Evolutionary conservation across 2,888 invertebrate genomes (phyloP).

Genomic region (Orthosia gracilis): DNA sequence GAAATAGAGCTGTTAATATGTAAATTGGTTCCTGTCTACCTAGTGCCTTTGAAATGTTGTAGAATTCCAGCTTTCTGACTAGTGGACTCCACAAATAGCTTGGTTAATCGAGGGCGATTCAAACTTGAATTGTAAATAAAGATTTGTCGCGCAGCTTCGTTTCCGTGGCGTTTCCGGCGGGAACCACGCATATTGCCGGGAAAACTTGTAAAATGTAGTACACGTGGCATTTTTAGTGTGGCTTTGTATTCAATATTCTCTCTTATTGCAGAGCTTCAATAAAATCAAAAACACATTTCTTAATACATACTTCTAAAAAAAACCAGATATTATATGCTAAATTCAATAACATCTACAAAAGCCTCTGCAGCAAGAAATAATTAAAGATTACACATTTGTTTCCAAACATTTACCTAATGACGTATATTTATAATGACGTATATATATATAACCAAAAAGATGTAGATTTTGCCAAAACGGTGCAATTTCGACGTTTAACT

Average conservation of each 20-base stretch:
- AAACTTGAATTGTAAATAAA: neutral
- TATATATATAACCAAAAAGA: slow-evolving; percentile 63
- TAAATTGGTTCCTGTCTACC: slow-evolving; percentile 59
- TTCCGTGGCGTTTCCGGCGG: too few species aligned
- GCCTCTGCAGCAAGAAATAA: slow-evolving; percentile 1
- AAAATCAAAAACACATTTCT: too few species aligned
- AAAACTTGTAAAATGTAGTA: too few species aligned
- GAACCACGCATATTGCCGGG: too few species aligned
- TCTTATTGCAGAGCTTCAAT: too few species aligned
- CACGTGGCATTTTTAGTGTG: too few species aligned
- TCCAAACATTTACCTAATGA: slow-evolving; percentile 61
- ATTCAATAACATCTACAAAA: neutral
- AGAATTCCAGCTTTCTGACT: slow-evolving; percentile 40
- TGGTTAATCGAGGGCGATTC: slow-evolving; percentile 7
- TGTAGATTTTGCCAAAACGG: slow-evolving; percentile 69
- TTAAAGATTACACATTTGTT: slow-evolving; percentile 36
- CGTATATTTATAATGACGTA: slow-evolving; percentile 66
- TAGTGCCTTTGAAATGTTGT: slow-evolving; percentile 40
- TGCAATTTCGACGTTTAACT: slow-evolving; percentile 79
- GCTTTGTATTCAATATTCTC: too few species aligned
- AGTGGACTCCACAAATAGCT: slow-evolving; percentile 27
- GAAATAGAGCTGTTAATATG: slow-evolving; percentile 45
- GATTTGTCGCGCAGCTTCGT: too few species aligned
- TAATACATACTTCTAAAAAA: neutral
- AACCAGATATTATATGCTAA: neutral